Evolutionary conservation across 2,797 vertebrate species (phyloP), one percentile per base, ranked within the genome.

Genomic region (Tachyglossus aculeatus): DNA sequence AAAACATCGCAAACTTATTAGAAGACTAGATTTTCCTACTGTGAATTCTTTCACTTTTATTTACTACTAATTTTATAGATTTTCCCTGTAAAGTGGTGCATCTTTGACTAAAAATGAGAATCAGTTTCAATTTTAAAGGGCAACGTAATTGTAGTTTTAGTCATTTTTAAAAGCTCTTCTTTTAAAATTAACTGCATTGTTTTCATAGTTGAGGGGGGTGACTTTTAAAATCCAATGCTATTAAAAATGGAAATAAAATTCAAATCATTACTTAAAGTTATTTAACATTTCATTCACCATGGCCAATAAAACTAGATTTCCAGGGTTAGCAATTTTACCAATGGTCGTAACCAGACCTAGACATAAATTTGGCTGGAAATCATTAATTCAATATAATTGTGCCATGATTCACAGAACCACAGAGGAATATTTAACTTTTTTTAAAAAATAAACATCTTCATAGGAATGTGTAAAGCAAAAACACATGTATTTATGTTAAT

Each of bases 361-460:
- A 37, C 14, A 51, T 63, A 11, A 2, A 40, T 44, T 62, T 53
- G 16, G 29, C 37, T 73, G 39, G 79, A 37, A 6, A 52, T 43
- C 54, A 67, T 81, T 83, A 87, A 83, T 67, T 37, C 5, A 22
- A 44, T 48, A 83, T 75, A 81, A 75, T 80, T 8, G 36, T 60
- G 59, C 44, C 75, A 71, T 85, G 80, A 83, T 81, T 81, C 34
- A 10, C 33, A 65, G 78, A 79, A 80, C 80, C 85, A 78, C 78
- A 73, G 59, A 80, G 78, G 82, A 78, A 81, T 77, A 53, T 77
- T 87, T 83, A 83, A 83, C 79, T 87, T n/a, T n/a, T 87, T n/a
- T n/a, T 77, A 85, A 85, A 81, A 73, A 80, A 71, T 75, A 77
- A 75, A 77, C 19, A 24, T 75, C 76, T 86, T 80, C 80, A 80